Evolutionary conservation across 1,140 invertebrate species (phyloP).

Genomic region (Calliphora vicina): DNA sequence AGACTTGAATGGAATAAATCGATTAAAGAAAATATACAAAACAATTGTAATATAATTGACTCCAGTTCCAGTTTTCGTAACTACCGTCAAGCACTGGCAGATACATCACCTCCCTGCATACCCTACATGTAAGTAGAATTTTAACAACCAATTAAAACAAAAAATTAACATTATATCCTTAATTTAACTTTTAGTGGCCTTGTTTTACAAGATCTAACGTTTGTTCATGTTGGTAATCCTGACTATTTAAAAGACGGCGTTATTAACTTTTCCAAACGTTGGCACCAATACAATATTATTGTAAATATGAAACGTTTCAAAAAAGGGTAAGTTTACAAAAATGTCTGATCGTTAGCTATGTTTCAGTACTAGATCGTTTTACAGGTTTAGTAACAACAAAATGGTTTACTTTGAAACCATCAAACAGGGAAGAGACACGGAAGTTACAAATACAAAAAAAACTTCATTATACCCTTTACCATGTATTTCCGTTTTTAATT

Average conservation of each 20-base stretch:
- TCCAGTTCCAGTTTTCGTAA: conserved; percentile 94
- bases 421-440: too few species aligned
- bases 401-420: too few species aligned
- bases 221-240: conserved; percentile 97
- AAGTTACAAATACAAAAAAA: too few species aligned
- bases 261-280: conserved; percentile 97
- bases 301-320: conserved; percentile 98
- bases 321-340: conserved; percentile 76
- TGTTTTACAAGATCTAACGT: conserved; percentile 98
- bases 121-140: conserved; percentile 89
- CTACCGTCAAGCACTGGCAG: conserved; percentile 91
- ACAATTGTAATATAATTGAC: conserved; percentile 95
- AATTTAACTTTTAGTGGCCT: conserved; percentile 79
- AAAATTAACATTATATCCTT: background rate
- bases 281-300: conserved; percentile 98
- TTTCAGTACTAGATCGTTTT: too few species aligned
- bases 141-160: background rate
- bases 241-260: conserved; percentile 86
- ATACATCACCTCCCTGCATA: conserved; percentile 96
- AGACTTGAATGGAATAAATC: conserved; percentile 94
- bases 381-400: too few species aligned
- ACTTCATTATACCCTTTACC: too few species aligned
- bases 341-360: background rate
- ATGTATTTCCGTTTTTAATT: too few species aligned
- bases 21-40: conserved; percentile 90